Conservation (phyloP, 2,113 vertebrate species). For the Setophaga coronata region DNA sequence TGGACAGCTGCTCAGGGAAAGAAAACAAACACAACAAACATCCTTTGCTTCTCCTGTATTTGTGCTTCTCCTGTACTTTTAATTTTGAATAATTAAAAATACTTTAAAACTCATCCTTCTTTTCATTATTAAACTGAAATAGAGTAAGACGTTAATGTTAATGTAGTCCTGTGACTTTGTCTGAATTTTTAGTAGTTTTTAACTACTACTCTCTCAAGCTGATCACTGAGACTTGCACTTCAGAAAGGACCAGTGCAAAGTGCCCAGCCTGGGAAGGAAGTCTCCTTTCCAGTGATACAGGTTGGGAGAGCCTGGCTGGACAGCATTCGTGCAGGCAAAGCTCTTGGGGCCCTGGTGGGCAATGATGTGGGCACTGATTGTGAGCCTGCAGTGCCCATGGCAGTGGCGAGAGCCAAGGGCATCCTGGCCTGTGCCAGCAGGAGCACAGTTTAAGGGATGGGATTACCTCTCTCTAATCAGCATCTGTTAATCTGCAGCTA, state of each 20-base stretch:
- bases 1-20: not conserved
- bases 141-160: not conserved
- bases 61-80: not conserved
- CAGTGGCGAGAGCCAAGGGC: not conserved
- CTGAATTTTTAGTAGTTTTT: not conserved
- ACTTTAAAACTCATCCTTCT: not conserved
- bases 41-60: not conserved
- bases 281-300: not conserved
- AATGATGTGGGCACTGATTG: accelerated
- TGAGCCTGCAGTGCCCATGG: not conserved
- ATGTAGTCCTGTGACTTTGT: not conserved
- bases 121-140: not conserved
- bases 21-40: not conserved
- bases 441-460: not conserved
- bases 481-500: not conserved
- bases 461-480: not conserved
- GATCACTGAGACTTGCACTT: not conserved
- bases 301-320: not conserved
- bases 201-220: not conserved
- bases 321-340: not conserved
- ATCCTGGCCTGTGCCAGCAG: not conserved
- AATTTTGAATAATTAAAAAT: not conserved
- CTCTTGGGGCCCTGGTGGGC: accelerated
- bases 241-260: not conserved
- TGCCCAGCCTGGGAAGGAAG: not conserved